Evolutionary conservation across 64 coral and sea anemone species (phyloP).

Genomic region (Montipora cactus): DNA sequence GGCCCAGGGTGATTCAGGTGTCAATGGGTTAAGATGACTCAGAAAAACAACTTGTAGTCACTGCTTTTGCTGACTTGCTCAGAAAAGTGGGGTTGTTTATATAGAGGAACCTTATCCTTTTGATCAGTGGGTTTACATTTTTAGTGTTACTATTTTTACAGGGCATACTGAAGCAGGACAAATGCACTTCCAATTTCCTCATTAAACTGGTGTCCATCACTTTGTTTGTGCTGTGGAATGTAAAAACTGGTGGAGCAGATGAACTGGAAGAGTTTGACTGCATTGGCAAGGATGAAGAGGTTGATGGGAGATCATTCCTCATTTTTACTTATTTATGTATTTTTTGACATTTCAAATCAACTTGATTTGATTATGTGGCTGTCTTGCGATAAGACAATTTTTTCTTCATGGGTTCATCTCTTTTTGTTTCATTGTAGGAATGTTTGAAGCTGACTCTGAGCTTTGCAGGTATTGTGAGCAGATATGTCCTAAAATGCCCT

Average conservation of each 20-base stretch:
- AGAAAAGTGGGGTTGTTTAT: too few species aligned
- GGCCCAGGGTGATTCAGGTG: too few species aligned
- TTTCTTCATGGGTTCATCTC: neutral
- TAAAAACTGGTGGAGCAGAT: slow-evolving; percentile 80
- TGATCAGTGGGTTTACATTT: too few species aligned
- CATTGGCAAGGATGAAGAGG: slow-evolving; percentile 91
- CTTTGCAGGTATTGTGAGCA: slow-evolving; percentile 76
- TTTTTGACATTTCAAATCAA: neutral
- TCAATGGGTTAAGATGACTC: too few species aligned
- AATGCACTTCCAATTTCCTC: slow-evolving; percentile 59
- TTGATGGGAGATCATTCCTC: neutral
- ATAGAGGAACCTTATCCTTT: too few species aligned
- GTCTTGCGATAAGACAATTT: neutral
- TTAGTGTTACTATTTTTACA: neutral
- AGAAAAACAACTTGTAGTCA: too few species aligned
- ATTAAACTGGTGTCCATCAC: slow-evolving; percentile 71
- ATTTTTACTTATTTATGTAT: neutral
- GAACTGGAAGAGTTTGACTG: slow-evolving; percentile 97
- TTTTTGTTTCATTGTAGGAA: slow-evolving; percentile 54
- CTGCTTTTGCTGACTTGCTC: too few species aligned
- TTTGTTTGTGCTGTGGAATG: slow-evolving; percentile 85
- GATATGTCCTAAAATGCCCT: too few species aligned
- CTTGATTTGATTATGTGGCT: too few species aligned
- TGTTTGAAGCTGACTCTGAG: slow-evolving; percentile 81
- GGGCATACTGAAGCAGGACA: slow-evolving; percentile 58